Evolutionary conservation across 2,888 invertebrate species (phyloP), one percentile per base, ranked within the genome.

Genomic region (Drosophila fungiperda): DNA sequence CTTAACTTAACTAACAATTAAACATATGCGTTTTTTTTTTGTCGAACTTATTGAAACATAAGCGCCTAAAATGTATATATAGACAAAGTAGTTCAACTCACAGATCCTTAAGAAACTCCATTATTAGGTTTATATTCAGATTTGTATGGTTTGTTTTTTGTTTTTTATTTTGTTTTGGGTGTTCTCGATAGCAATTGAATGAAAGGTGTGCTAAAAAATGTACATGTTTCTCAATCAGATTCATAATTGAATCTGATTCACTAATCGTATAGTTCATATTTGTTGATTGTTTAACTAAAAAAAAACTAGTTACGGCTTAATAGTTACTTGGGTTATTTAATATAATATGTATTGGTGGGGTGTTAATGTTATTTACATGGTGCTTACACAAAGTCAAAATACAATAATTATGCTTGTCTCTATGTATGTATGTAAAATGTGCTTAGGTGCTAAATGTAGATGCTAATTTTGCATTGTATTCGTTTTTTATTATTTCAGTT

Each of bases 341-440:
- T 65, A 67, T 76, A 73, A 23, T 73, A 78, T 68, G 77, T 87
- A 84, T 89, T 89, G 85, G 85, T 85, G 85, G 85, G 87, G 82
- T 75, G 76, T 84, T 88, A 87, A 89, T 85, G 89, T 78, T 85
- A 85, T 85, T 70, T 85, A 85, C 84, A 85, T 72, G 79, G 85
- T 83, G 88, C 80, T 75, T 87, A 78, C 73, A 76, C 73, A 68
- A 69, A 66, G 70, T 76, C 62, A 73, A 78, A 82, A 75, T 73
- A 78, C 59, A 67, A 40, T 66, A 45, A 48, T 55, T 62, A 66
- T 52, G 57, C 36, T 55, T 35, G 15, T 40, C 65, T 71, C 45
- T 59, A 54, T 76, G 62, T 50, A 33, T 61, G 38, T 63, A 50
- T 69, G 42, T 54, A 35, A 64, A 60, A 64, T 67, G 61, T 55